phyloP scores from a whole-genome alignment of 1,140 invertebrate genomes.

The Hycleus phaleratus region DNA sequence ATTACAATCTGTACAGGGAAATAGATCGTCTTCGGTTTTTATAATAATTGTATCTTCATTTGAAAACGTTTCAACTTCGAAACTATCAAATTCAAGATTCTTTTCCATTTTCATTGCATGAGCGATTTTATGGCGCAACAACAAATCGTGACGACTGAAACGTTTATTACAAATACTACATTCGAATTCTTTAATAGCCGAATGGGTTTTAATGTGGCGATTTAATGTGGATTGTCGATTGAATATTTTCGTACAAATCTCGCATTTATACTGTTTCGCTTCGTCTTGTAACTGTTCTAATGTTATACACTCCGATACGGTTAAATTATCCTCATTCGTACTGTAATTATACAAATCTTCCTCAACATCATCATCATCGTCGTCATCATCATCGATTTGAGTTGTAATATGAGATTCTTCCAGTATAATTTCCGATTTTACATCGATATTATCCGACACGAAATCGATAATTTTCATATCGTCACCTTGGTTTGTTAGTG shows the following conservation, averaged over 20 bases:
- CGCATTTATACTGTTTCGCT: conserved; percentile 5
- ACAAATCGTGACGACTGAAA: conserved; percentile 33
- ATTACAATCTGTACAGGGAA: conserved; percentile 25
- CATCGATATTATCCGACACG: neutral
- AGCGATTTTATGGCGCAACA: conserved; percentile 31
- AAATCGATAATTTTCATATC: too few species aligned
- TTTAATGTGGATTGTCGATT: conserved; percentile 9
- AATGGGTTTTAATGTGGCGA: conserved; percentile 21
- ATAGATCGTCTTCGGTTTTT: conserved; percentile 16
- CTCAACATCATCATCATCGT: too few species aligned
- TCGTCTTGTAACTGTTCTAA: neutral
- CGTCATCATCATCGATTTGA: too few species aligned
- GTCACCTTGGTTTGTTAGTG: neutral
- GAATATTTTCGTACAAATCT: conserved; percentile 10
- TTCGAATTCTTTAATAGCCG: conserved; percentile 24
- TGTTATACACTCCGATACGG: too few species aligned
- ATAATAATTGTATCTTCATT: conserved; percentile 4
- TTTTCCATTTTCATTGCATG: conserved; percentile 30
- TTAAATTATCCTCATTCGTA: neutral
- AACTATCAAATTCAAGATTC: conserved; percentile 4
- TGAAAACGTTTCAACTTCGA: neutral
- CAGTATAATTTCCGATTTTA: conserved; percentile 21
- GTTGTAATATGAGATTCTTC: conserved; percentile 4
- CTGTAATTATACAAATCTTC: conserved; percentile 1
- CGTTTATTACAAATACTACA: conserved; percentile 34